Evolutionary conservation across 2,888 invertebrate species (phyloP), one percentile per base, ranked within the genome.

Genomic region (Cerastis rubricosa): DNA sequence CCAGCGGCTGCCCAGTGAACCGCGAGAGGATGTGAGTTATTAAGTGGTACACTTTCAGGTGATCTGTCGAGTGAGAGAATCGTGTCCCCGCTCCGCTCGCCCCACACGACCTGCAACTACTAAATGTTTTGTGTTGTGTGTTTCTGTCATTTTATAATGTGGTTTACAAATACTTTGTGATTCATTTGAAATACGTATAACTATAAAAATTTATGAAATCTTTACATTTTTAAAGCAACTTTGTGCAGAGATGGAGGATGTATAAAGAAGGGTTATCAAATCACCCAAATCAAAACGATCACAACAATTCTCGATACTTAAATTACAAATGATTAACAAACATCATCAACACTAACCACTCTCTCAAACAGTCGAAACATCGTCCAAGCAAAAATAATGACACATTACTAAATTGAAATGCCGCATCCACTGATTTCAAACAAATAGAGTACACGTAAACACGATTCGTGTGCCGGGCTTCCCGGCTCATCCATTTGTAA

Each of bases 11-110:
- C 95, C 94, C 96, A 96, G 90, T 96, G 96, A 96, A 94, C 96
- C 95, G 96, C 91, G 92, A 93, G 94, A 94, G 95, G 96, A 96
- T 95, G 96, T 95, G 96, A 96, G 96, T 95, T 94, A 96, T 96
- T 96, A 96, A 96, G 95, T 96, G 95, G 95, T 95, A 95, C 95
- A 95, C 95, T 95, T 95, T 95, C 96, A 96, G 95, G 94, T 96
- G 96, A 96, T 96, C 96, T 95, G 94, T 95, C 95, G 95, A 95
- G 95, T 96, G 96, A 95, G 96, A 96, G 94, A 94, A 95, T 95
- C 94, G 94, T 91, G 90, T 90, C 92, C 92, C 83, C 83, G 77
- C 85, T 83, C 85, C 83, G 83, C 85, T 84, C 71, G 83, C 81
- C 88, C 83, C 83, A 79, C 84, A 74, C 74, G 75, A 81, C 86